Base-by-base conservation (phyloP, 2,888 invertebrate species). In the Troglohyphantes excavatus region DNA sequence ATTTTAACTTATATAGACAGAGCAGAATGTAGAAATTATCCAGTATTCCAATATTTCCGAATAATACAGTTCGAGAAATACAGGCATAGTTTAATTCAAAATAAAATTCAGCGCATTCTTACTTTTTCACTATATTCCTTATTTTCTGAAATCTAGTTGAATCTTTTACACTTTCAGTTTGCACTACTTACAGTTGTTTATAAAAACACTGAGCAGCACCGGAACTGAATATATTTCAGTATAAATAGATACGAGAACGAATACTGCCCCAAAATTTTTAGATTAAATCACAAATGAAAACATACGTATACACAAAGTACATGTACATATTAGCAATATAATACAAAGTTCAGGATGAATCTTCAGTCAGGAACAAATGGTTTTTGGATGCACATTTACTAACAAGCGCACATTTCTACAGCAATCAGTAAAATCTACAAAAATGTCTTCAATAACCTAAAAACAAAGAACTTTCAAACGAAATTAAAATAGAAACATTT, bases 281-380 rank as follows among this genome's bases (percentile, higher is more conserved):
- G 33, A 3, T 33, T 33, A 9, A 3, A 75, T 59, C 61, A 67
- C 53, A 43, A 65, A 84, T 67, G 7, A 23, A 84, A 65, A 53
- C 27, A 63, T 19, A 83, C 19, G 29, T 73, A 63, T 43, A 83
- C 78, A 78, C 78, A 78, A 19, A 27, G 65, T 73, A 27, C 81
- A 84, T 84, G 43, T 29, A 75, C 59, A 75, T 75, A 46, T n/a
- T 23, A 39, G 39, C 39, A 19, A 33, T 21, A 82, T 59, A 33
- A 23, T 82, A 61, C 61, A 82, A n/a, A 43, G 61, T 13, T 46
- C 73, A 46, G 26, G 13, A 70, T 72, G 23, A 46, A 72, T 43
- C 23, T 75, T 67, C 83, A 46, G n/a, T 21, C 46, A 84, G 67
- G 67, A 84, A 65, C 75, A 65, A 84, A 75, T 27, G 65, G 53